These are phyloP conservation scores for Acipenser ruthenus DNA, from an alignment of 2,797 vertebrate species.

Conservation along the genomic window DNA sequence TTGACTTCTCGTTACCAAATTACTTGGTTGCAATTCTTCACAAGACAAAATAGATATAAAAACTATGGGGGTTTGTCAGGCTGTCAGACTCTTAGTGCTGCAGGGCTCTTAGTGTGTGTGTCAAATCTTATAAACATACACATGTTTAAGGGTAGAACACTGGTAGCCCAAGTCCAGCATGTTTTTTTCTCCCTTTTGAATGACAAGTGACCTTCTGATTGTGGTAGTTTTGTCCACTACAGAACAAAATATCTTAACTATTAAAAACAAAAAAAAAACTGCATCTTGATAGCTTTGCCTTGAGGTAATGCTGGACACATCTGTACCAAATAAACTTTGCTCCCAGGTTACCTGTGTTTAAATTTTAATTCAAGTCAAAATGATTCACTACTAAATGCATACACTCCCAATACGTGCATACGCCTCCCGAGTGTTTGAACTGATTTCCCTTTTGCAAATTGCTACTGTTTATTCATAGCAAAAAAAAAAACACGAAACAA, in stretches of 20 bases:
- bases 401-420: too few relatives aligned
- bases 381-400: too few relatives aligned
- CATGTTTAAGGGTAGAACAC: constrained; percentile 29
- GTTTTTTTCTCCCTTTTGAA: constrained; percentile 41
- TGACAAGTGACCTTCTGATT: constrained; percentile 63
- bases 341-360: too few relatives aligned
- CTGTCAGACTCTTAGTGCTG: constrained; percentile 11
- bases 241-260: too few relatives aligned
- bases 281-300: too few relatives aligned
- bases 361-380: too few relatives aligned
- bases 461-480: too few relatives aligned
- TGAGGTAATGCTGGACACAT: too few relatives aligned
- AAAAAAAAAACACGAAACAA: constrained; percentile 30
- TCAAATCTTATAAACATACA: constrained; percentile 40
- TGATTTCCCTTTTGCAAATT: too few relatives aligned
- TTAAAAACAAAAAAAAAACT: too few relatives aligned
- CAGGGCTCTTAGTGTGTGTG: constrained; percentile 24
- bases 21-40: constrained; percentile 41
- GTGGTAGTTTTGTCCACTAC: constrained; percentile 23
- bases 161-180: constrained; percentile 35
- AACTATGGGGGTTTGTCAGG: constrained; percentile 16
- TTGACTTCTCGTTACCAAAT: constrained; percentile 43
- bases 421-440: too few relatives aligned
- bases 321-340: too few relatives aligned
- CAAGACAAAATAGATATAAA: constrained; percentile 47